Evolutionary conservation across 2,888 invertebrate species (phyloP), one percentile per base, ranked within the genome.

Genomic region (Nomada fucata): DNA sequence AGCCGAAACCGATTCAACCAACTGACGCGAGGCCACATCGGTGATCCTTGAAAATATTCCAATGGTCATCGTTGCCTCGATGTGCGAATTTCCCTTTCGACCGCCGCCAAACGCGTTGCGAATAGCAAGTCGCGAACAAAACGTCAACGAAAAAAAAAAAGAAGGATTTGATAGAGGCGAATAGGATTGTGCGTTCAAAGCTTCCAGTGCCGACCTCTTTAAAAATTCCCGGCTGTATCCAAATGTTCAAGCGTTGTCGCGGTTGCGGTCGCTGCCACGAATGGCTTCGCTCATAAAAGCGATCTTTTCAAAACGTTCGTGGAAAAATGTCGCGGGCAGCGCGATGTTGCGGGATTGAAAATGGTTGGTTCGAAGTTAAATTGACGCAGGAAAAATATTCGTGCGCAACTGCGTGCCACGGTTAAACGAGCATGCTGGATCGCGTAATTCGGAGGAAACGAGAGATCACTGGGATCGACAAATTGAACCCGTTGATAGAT

Each of bases 361-460:
- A 64, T 2, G 67, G 23, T 59, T 57, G 26, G 23, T 7, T 29
- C 64, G 76, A 60, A 73, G 80, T 84, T 86, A 84, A 78, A 86
- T 73, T 73, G 74, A 2, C 15, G 74, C 76, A 74, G 76, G 74
- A 82, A 78, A 84, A 87, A 84, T 7, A 86, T 88, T 88, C 73
- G 74, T 79, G 76, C 57, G 53, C 57, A 73, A 76, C 71, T 79
- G 70, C 57, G 64, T 52, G 78, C 72, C 60, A 79, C 79, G 77
- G 85, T 87, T 81, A 79, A 87, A 75, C 73, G 79, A 87, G 80
- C 85, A 73, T 44, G 64, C 44, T 63, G 20, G 57, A 52, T 42
- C 26, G 68, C 29, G 42, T 60, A 75, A 78, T 73, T 71, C 76
- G 59, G 15, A 71, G 64, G 72, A 69, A 76, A 68, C 70, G 76